Percentiles rank a stretch among this genome's conserved stretches.
phyloP scores from a whole-genome alignment of 1,140 invertebrate species.

The Tetraneura akinire region DNA sequence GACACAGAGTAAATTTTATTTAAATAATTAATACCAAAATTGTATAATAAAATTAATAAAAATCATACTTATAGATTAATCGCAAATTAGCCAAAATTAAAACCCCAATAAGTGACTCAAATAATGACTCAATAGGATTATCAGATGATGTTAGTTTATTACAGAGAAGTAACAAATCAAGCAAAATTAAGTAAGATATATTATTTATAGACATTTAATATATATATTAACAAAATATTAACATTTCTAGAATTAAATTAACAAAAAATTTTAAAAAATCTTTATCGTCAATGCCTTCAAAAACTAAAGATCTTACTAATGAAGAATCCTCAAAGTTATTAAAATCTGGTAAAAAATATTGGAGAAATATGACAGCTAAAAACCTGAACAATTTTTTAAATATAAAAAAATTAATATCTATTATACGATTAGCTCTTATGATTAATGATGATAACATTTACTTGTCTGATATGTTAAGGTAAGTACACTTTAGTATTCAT shows the following conservation, averaged over 20 bases:
- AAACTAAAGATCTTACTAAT: background rate
- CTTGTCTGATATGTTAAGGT: constrained; percentile 40
- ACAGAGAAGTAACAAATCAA: constrained; percentile 25
- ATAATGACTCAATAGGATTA: constrained; percentile 5
- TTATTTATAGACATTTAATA: background rate
- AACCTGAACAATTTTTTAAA: constrained; percentile 2
- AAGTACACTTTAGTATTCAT: background rate
- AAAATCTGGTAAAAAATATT: constrained; percentile 10
- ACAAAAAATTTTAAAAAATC: constrained; percentile 18
- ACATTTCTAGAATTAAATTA: constrained; percentile 25
- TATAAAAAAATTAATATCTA: constrained; percentile 36
- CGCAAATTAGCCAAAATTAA: constrained; percentile 29
- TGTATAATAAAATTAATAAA: background rate
- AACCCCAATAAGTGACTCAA: background rate
- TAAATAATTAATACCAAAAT: background rate
- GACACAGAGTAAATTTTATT: background rate
- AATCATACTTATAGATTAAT: background rate
- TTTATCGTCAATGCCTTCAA: constrained; percentile 1
- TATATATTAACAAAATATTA: background rate
- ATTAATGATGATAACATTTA: constrained; percentile 37
- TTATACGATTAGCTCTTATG: constrained; percentile 28
- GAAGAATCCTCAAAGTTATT: background rate
- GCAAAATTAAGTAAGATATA: constrained; percentile 28
- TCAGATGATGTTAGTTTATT: constrained; percentile 39
- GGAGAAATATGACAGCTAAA: constrained; percentile 7